A percentile compares a stretch with the other conserved stretches of the same genome.
Evolutionary conservation across 2,888 invertebrate species (phyloP).

Genomic region (Phengaris alcon): DNA sequence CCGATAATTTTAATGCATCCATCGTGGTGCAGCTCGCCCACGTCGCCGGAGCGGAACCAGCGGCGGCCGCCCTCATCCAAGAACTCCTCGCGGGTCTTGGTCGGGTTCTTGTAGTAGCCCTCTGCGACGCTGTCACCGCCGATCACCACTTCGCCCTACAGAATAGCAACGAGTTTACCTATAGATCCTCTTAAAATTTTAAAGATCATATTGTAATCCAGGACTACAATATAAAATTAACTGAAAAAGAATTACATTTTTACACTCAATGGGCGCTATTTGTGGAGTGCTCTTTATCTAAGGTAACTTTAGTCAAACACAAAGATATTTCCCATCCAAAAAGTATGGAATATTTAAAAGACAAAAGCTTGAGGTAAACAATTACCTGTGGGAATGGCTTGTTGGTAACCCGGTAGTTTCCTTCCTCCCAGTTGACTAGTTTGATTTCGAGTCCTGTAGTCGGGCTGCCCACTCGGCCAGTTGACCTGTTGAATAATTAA

Average conservation of each 20-base stretch:
- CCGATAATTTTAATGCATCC: slow-evolving; percentile 98
- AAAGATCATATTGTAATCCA: too few species aligned
- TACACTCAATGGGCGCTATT: too few species aligned
- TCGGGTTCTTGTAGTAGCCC: slow-evolving; percentile 95
- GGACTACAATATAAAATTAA: too few species aligned
- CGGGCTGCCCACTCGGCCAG: slow-evolving; percentile 94
- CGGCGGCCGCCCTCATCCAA: slow-evolving; percentile 87
- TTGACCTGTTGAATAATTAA: slow-evolving; percentile 60
- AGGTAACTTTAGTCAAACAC: too few species aligned
- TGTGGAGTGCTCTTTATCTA: too few species aligned
- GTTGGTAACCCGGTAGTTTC: slow-evolving; percentile 92
- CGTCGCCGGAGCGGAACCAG: slow-evolving; percentile 98
- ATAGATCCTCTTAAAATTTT: too few species aligned
- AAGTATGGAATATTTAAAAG: not conserved
- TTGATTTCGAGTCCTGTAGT: slow-evolving; percentile 90
- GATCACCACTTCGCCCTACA: slow-evolving; percentile 87
- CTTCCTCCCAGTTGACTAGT: slow-evolving; percentile 96
- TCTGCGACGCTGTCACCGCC: slow-evolving; percentile 94
- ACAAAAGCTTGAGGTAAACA: not conserved
- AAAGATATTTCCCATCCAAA: too few species aligned
- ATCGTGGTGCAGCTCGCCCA: slow-evolving; percentile 95
- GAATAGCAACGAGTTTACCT: not conserved
- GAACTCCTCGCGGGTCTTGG: slow-evolving; percentile 94
- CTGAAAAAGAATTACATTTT: too few species aligned
- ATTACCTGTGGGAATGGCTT: slow-evolving; percentile 76